Evolutionary conservation across 2,113 vertebrate species (phyloP).

Genomic region (Malurus alboscapulatus): DNA sequence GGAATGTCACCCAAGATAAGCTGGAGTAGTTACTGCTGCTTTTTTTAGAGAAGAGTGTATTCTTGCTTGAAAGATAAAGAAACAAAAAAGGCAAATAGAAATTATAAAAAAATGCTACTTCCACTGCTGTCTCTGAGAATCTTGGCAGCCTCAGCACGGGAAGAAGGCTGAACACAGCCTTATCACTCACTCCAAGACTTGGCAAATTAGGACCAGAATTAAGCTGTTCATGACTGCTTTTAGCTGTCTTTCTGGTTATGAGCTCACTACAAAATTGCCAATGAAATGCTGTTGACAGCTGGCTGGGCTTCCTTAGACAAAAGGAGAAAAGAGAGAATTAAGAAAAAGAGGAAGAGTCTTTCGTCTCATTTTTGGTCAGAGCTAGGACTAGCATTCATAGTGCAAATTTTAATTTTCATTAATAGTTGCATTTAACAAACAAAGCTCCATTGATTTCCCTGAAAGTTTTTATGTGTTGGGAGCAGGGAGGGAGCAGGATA

Average conservation of each 20-base stretch:
- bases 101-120: not conserved
- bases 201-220: conserved; percentile 41
- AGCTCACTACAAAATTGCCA: conserved; percentile 18
- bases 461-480: not conserved
- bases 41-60: not conserved
- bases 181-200: conserved; percentile 37
- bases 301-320: not conserved
- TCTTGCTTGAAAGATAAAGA: conserved; percentile 27
- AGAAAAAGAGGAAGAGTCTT: not conserved
- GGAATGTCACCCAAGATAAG: not conserved
- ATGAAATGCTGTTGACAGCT: not conserved
- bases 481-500: not conserved
- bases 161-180: not conserved
- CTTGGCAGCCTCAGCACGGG: not conserved
- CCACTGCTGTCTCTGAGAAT: not conserved
- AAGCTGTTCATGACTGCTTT: conserved; percentile 44
- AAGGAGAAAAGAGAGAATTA: not conserved
- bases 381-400: not conserved
- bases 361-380: not conserved
- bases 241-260: conserved; percentile 5
- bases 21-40: conserved; percentile 6
- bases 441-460: not conserved
- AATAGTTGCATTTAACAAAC: not conserved
- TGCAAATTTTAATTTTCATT: not conserved
- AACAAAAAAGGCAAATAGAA: not conserved